These are phyloP conservation scores for Brachypalpus laphriformis DNA, from an alignment of 2,888 invertebrate genomes.

Conservation along the genomic window DNA sequence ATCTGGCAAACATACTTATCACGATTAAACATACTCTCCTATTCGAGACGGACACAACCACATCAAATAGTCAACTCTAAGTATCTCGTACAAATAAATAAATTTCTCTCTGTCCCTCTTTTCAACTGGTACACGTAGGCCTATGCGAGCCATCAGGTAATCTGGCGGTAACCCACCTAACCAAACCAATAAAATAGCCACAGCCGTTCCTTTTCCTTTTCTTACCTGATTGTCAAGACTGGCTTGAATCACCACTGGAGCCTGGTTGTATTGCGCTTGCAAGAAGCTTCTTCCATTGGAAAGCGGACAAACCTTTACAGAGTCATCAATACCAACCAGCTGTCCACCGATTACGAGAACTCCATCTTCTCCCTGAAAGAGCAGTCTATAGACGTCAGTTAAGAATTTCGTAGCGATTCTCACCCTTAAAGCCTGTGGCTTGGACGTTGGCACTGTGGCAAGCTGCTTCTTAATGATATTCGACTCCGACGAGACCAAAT, in stretches of 20 bases:
- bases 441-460: constrained; percentile 78
- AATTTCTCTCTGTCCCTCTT: too few relatives aligned
- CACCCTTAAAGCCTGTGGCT: constrained; percentile 79
- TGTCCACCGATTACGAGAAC: constrained; percentile 80
- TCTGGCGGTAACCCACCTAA: too few relatives aligned
- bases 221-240: constrained; percentile 82
- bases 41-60: too few relatives aligned
- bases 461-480: constrained; percentile 84
- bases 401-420: neutral
- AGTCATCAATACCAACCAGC: constrained; percentile 80
- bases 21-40: too few relatives aligned
- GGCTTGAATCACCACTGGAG: constrained; percentile 82
- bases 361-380: constrained; percentile 80
- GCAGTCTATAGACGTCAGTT: neutral
- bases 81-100: too few relatives aligned
- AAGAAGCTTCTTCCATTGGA: constrained; percentile 80
- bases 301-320: constrained; percentile 80
- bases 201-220: neutral
- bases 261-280: constrained; percentile 78
- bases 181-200: too few relatives aligned
- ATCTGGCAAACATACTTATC: too few relatives aligned
- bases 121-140: too few relatives aligned
- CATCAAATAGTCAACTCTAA: too few relatives aligned
- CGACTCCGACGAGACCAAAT: constrained; percentile 85
- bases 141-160: too few relatives aligned